These are phyloP conservation scores for Dyspetes luteomarginatus DNA, from an alignment of 2,888 invertebrate genomes.

Conservation along the genomic window DNA sequence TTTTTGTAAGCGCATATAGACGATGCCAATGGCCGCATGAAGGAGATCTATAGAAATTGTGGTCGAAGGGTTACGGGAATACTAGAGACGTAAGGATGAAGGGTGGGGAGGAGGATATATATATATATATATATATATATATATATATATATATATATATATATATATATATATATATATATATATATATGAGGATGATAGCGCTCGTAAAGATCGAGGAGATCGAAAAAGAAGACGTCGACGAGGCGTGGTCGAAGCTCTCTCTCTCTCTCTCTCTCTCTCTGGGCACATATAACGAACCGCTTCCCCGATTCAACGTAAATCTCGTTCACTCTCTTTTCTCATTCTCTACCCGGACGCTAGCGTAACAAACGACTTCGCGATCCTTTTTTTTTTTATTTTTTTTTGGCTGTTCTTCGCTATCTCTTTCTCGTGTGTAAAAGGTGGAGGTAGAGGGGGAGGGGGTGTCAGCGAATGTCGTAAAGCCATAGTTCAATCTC, in stretches of 20 bases:
- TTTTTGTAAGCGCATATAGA: background rate
- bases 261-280: no score
- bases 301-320: conserved; percentile 71
- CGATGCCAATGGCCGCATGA: conserved; percentile 49
- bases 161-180: conserved; percentile 41
- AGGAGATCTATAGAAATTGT: conserved; percentile 34
- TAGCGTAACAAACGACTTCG: conserved; percentile 61
- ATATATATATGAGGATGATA: conserved; percentile 31
- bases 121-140: conserved; percentile 35
- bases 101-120: background rate
- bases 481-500: conserved; percentile 61
- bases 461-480: conserved; percentile 49
- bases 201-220: conserved; percentile 59
- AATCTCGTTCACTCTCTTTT: conserved; percentile 64
- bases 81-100: background rate
- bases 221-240: conserved; percentile 63
- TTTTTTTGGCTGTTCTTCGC: conserved; percentile 22
- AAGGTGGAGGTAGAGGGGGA: conserved; percentile 2
- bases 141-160: conserved; percentile 31
- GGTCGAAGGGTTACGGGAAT: conserved; percentile 22
- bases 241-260: conserved; percentile 59
- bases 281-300: conserved; percentile 70
- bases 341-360: conserved; percentile 41
- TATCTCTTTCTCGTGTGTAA: conserved; percentile 41
- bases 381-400: conserved; percentile 16